Percentiles rank a stretch among this genome's conserved stretches.
Evolutionary conservation across 2,797 vertebrate species (phyloP).

Genomic region (Poeciliopsis gracilis): DNA sequence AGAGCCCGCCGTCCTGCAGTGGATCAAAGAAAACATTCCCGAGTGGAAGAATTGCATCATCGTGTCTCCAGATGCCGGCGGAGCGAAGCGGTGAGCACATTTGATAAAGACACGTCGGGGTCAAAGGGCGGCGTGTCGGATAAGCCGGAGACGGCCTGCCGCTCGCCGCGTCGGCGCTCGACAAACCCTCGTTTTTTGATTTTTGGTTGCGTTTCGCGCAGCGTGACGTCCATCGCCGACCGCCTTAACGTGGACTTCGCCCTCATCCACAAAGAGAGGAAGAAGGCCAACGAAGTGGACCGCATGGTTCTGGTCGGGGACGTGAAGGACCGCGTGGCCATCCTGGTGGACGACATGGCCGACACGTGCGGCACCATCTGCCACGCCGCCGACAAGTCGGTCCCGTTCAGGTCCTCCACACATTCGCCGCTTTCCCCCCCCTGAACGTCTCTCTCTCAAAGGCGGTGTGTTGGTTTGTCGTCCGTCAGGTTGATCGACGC

Average conservation of each 20-base stretch:
- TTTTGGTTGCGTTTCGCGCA: slow-evolving; percentile 42
- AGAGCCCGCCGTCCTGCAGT: slow-evolving; percentile 93
- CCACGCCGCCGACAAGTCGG: slow-evolving; percentile 93
- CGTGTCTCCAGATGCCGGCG: slow-evolving; percentile 93
- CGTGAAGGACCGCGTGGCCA: slow-evolving; percentile 92
- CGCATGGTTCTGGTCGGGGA: slow-evolving; percentile 95
- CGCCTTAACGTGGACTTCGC: slow-evolving; percentile 95
- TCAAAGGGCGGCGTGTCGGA: not conserved
- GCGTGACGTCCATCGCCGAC: slow-evolving; percentile 96
- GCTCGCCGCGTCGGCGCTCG: not conserved
- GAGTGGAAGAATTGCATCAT: slow-evolving; percentile 95
- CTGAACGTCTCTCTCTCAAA: not conserved
- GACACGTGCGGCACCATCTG: slow-evolving; percentile 96
- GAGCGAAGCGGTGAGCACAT: slow-evolving; percentile 88
- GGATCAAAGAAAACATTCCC: slow-evolving; percentile 91
- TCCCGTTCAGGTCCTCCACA: not conserved
- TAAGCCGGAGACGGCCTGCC: not conserved
- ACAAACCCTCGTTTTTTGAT: not conserved
- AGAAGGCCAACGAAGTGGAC: slow-evolving; percentile 96
- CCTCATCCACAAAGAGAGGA: slow-evolving; percentile 95
- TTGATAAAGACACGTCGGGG: not conserved
- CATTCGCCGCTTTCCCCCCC: not conserved
- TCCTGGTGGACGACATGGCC: slow-evolving; percentile 95
- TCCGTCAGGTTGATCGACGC: slow-evolving; percentile 86
- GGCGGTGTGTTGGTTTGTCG: not conserved